Base-by-base conservation (phyloP, 1,140 invertebrate genomes). In the Leptopilina boulardi region DNA sequence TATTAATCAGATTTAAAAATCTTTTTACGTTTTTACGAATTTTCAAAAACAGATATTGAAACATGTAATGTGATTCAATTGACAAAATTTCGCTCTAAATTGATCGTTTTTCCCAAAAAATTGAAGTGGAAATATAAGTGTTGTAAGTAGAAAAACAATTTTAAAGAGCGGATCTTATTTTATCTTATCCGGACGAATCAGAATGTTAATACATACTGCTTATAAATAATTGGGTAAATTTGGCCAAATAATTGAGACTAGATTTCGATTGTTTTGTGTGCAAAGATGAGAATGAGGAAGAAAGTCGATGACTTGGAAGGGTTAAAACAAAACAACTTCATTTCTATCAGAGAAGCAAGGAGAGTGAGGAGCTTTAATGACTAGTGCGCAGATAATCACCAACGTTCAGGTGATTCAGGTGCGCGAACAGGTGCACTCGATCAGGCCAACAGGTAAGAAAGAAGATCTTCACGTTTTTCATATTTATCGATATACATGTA, bases 391-490 rank as follows among this genome's bases (percentile, higher is more conserved):
- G 84, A 85, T 83, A 82, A 83, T 83, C 81, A 78, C 73, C 0
- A 80, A 77, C 77, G 80, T 81, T 66, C 80, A 85, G 83, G 82
- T 87, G 79, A 84, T 85, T 88, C 85, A 87, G 85, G 85, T 88
- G 86, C 86, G 85, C 87, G 77, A 77, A 78, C 85, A 87, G 85
- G 85, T 86, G 84, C 70, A 73, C 73, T 23, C 56, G 81, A 87
- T 70, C 83, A 87, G 87, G 85, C 72, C 75, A 85, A 71, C 84
- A 88, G 79, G 70, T 77, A 42, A 59, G 38, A 41, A 82, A 73
- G 71, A 80, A 76, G 73, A 82, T 78, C 19, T 76, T 79, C 42
- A 19, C n/a, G 38, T 38, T 42, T 75, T 71, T 47, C 19, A 74
- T 21, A 44, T 47, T 18, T 51, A 19, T 76, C 51, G 74, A 6